phyloP scores from a whole-genome alignment of 2,797 vertebrate genomes.

The Sebastes itinus region DNA sequence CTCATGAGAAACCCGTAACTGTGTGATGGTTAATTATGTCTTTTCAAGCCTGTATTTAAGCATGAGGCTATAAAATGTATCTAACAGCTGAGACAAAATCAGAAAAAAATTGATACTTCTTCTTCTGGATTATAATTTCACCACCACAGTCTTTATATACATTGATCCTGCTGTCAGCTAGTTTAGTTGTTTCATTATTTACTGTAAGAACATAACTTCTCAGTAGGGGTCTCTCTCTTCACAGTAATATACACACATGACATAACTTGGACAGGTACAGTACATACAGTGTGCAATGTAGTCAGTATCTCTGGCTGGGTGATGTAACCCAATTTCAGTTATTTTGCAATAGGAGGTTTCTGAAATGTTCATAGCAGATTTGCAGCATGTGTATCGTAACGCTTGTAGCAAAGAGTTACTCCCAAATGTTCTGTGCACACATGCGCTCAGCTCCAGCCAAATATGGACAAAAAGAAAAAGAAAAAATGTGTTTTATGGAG shows the following conservation, averaged over 20 bases:
- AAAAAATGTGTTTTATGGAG: neutral
- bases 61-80: neutral
- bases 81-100: neutral
- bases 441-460: neutral
- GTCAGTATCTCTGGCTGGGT: neutral
- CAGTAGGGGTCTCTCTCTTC: constrained; percentile 43
- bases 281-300: neutral
- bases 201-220: neutral
- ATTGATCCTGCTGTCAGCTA: neutral
- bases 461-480: neutral
- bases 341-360: neutral
- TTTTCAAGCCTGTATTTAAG: neutral
- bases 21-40: neutral
- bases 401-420: neutral
- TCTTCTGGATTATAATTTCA: neutral
- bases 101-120: neutral
- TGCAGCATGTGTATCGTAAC: neutral
- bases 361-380: neutral
- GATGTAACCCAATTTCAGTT: neutral
- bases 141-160: neutral
- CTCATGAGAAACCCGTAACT: neutral
- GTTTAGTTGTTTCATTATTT: neutral
- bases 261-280: neutral
- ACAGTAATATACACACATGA: neutral
- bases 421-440: neutral